phyloP scores from a whole-genome alignment of 2,888 invertebrate genomes.

The Tridacna crocea region DNA sequence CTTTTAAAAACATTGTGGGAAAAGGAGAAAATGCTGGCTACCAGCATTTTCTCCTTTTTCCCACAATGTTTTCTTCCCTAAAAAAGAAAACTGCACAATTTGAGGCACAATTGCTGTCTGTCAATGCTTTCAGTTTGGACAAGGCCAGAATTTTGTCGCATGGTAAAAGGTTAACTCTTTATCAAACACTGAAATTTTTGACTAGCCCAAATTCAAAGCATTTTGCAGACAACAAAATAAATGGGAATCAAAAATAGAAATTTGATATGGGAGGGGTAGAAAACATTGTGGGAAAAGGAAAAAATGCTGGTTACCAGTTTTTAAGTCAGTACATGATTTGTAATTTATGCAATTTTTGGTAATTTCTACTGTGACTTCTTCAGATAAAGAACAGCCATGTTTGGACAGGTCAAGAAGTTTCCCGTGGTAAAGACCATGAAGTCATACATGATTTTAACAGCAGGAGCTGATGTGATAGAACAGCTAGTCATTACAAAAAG shows the following conservation, averaged over 20 bases:
- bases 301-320: not conserved
- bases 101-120: not conserved
- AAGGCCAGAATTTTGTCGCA: not conserved
- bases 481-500: constrained; percentile 38
- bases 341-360: not conserved
- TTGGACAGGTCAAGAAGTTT: constrained; percentile 25
- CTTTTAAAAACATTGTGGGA: not conserved
- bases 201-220: no score
- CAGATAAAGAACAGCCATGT: constrained; percentile 6
- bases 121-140: not conserved
- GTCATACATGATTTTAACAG: constrained; percentile 32
- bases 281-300: not conserved
- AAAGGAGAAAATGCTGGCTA: not conserved
- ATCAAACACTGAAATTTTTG: no score
- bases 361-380: not conserved
- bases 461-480: constrained; percentile 40
- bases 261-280: no score
- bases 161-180: no score
- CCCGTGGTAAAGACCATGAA: constrained; percentile 44
- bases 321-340: no score
- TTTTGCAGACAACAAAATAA: no score
- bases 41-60: constrained; percentile 7
- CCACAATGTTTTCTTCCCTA: not conserved
- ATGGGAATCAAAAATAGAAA: no score
- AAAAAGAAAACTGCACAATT: not conserved